A percentile compares a stretch with the other conserved stretches of the same genome.
Evolutionary conservation across 2,113 vertebrate genomes (phyloP).

Genomic region (Origma solitaria): DNA sequence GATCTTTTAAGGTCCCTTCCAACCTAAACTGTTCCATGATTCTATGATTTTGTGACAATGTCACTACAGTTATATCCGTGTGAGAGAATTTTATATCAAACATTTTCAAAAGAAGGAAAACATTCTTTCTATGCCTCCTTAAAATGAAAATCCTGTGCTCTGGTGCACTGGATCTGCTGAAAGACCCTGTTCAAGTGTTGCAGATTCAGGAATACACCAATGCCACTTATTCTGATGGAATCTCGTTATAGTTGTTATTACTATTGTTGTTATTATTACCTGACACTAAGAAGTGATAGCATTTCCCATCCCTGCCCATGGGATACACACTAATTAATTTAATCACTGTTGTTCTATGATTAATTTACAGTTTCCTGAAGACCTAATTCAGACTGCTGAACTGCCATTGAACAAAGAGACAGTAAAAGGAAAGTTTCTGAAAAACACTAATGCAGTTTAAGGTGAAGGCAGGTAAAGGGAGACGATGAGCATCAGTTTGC

Average conservation of each 20-base stretch:
- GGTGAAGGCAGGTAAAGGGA: not conserved
- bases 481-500: not conserved
- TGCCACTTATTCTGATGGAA: not conserved
- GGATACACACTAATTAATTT: not conserved
- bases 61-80: not conserved
- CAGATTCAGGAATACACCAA: not conserved
- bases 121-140: not conserved
- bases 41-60: not conserved
- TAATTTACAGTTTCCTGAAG: not conserved
- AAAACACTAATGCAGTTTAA: not conserved
- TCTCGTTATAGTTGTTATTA: not conserved
- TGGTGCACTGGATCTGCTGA: not conserved
- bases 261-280: not conserved
- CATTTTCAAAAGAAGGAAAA: not conserved
- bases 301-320: not conserved
- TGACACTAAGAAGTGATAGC: not conserved
- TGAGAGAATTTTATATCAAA: not conserved
- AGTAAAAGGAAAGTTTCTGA: not conserved
- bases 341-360: not conserved
- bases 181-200: not conserved
- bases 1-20: not conserved
- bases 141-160: not conserved
- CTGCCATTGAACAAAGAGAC: not conserved
- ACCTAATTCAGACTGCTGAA: not conserved
- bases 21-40: not conserved